phyloP scores from a whole-genome alignment of 2,113 vertebrate genomes.

The Marmota flaviventris region DNA sequence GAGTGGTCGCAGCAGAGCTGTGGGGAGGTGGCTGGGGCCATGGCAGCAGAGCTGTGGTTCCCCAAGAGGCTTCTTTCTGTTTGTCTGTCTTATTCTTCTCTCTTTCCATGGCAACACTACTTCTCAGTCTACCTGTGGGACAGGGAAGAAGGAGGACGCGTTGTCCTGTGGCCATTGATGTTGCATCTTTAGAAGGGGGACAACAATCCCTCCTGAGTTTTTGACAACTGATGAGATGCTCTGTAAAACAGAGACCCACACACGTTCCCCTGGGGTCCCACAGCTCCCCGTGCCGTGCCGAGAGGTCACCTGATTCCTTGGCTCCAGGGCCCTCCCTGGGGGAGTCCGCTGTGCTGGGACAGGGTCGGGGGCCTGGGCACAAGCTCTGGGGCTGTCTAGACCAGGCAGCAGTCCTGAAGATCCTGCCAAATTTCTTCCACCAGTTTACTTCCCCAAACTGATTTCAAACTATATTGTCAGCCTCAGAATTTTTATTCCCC shows the following conservation, averaged over 20 bases:
- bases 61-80: neutral
- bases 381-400: neutral
- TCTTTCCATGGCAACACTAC: neutral
- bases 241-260: neutral
- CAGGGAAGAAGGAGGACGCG: neutral
- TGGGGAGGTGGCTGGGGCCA: too few species aligned
- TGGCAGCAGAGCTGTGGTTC: too few species aligned
- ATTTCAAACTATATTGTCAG: slow-evolving; percentile 49
- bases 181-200: neutral
- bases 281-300: neutral
- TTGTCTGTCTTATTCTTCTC: neutral
- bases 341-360: neutral
- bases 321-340: too few species aligned
- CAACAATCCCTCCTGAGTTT: neutral
- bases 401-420: neutral
- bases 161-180: neutral
- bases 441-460: neutral
- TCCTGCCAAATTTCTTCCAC: neutral
- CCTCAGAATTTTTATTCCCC: slow-evolving; percentile 55
- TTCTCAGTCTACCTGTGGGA: neutral
- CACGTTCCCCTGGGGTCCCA: neutral
- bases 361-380: neutral
- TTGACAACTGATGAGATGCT: neutral
- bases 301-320: neutral
- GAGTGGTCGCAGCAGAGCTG: too few species aligned